Conservation (phyloP, 2,888 invertebrate genomes). For the Corbicula japonica region DNA sequence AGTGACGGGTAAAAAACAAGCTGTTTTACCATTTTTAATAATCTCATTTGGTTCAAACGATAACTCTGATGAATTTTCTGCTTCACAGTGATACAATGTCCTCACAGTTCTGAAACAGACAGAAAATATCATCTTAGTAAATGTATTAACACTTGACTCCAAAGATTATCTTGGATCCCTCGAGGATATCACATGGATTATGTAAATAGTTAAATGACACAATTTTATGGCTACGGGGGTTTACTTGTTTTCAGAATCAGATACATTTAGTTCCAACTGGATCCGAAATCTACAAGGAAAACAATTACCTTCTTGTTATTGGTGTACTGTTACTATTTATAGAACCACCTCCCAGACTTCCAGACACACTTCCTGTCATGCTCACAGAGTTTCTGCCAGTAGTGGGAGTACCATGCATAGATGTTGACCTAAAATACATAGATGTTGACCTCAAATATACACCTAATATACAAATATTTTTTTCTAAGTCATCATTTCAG, state of each 20-base stretch:
- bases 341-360: slow-evolving; percentile 58
- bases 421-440: slow-evolving; percentile 66
- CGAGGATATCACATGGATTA: no score
- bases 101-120: slow-evolving; percentile 89
- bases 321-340: slow-evolving; percentile 31
- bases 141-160: neutral
- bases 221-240: no score
- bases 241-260: no score
- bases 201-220: no score
- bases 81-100: slow-evolving; percentile 97
- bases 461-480: no score
- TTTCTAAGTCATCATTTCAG: no score
- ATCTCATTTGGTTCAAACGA: slow-evolving; percentile 99
- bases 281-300: no score
- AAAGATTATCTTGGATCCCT: no score
- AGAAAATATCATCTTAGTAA: neutral
- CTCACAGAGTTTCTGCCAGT: slow-evolving; percentile 68
- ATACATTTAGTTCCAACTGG: no score
- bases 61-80: slow-evolving; percentile 98
- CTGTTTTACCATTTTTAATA: slow-evolving; percentile 94
- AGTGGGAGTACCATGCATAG: slow-evolving; percentile 65
- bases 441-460: no score
- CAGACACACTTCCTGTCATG: slow-evolving; percentile 73
- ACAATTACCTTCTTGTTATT: slow-evolving; percentile 58
- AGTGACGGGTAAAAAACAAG: neutral